Evolutionary conservation across 2,888 invertebrate species (phyloP).

Genomic region (Andrena haemorrhoa): DNA sequence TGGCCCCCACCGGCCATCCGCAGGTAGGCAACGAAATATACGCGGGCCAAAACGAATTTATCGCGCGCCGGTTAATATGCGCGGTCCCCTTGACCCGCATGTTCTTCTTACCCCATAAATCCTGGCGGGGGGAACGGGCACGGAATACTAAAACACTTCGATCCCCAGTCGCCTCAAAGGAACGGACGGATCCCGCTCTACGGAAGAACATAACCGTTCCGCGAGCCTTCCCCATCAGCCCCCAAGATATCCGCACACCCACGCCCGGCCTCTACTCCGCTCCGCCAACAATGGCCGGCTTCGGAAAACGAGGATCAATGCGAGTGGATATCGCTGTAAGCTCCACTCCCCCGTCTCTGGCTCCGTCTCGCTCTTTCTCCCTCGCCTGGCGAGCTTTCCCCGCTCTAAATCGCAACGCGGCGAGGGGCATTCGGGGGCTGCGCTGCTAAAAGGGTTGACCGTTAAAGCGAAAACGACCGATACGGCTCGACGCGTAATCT

Average conservation of each 20-base stretch:
- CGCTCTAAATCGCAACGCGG: slow-evolving; percentile 62
- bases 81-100: slow-evolving; percentile 73
- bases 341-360: slow-evolving; percentile 9
- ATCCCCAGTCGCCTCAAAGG: slow-evolving; percentile 51
- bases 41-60: slow-evolving; percentile 68
- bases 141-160: slow-evolving; percentile 73
- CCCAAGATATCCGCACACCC: slow-evolving; percentile 46
- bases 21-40: slow-evolving; percentile 67
- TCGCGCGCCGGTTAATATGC: slow-evolving; percentile 71
- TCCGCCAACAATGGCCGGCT: slow-evolving; percentile 66
- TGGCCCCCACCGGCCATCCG: slow-evolving; percentile 39
- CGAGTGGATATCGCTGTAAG: slow-evolving; percentile 74
- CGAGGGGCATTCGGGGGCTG: slow-evolving; percentile 56
- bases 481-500: slow-evolving; percentile 59
- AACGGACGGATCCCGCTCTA: slow-evolving; percentile 40
- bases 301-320: slow-evolving; percentile 69
- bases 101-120: slow-evolving; percentile 73
- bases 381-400: slow-evolving; percentile 25
- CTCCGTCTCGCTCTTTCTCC: slow-evolving; percentile 15
- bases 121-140: slow-evolving; percentile 52
- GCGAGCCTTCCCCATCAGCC: slow-evolving; percentile 47
- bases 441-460: slow-evolving; percentile 72
- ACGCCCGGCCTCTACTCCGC: slow-evolving; percentile 37
- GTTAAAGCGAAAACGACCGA: slow-evolving; percentile 66
- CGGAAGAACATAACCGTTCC: slow-evolving; percentile 62